Conservation (phyloP, 2,113 vertebrate species). For the Dicrurus megarhynchus region DNA sequence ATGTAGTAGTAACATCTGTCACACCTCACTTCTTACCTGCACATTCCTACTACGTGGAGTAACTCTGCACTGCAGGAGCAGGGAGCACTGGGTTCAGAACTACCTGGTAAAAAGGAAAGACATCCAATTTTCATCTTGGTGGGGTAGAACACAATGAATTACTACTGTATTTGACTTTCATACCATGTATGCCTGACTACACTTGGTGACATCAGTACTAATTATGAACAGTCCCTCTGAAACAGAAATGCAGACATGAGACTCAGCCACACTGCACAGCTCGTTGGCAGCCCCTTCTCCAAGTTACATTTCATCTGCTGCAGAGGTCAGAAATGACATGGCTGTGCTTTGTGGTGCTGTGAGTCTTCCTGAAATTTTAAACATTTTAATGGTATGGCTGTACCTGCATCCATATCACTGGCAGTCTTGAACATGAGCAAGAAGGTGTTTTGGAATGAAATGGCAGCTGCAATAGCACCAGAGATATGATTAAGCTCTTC, state of each 20-base stretch:
- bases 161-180: neutral
- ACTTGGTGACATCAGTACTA: neutral
- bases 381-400: neutral
- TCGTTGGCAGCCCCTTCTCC: neutral
- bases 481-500: neutral
- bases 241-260: neutral
- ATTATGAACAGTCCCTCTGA: neutral
- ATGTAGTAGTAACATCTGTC: neutral
- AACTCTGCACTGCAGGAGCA: neutral
- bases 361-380: neutral
- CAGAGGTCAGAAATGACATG: neutral
- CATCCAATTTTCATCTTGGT: neutral
- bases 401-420: fast-evolving
- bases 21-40: neutral
- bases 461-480: neutral
- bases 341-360: neutral
- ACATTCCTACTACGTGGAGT: neutral
- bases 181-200: neutral
- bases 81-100: neutral
- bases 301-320: neutral
- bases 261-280: neutral
- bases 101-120: neutral
- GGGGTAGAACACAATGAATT: neutral
- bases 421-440: neutral
- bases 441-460: neutral